Evolutionary conservation across 2,888 invertebrate species (phyloP).

Genomic region (Atethmia centrago): DNA sequence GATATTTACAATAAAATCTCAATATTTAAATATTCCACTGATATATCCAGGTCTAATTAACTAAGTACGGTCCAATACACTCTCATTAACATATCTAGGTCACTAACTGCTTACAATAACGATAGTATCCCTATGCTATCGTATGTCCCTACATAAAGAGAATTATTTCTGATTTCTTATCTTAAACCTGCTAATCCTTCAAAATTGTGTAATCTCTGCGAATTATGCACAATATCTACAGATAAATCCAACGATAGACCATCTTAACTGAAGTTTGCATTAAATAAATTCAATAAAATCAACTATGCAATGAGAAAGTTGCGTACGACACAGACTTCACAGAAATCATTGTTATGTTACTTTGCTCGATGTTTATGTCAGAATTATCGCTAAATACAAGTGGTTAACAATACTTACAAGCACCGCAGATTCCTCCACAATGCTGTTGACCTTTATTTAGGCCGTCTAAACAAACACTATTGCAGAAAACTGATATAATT

Average conservation of each 20-base stretch:
- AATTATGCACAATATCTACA: slow-evolving; percentile 18
- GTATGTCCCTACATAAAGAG: neutral
- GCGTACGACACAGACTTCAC: slow-evolving; percentile 1
- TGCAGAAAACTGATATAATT: slow-evolving; percentile 69
- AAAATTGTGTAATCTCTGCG: slow-evolving; percentile 40
- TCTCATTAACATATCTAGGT: slow-evolving; percentile 45
- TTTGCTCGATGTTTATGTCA: slow-evolving; percentile 42
- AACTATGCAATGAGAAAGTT: slow-evolving; percentile 55
- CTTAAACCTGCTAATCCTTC: slow-evolving; percentile 33
- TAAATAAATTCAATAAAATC: neutral
- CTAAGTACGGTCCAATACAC: slow-evolving; percentile 10
- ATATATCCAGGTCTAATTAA: slow-evolving; percentile 41
- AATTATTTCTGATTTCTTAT: slow-evolving; percentile 44
- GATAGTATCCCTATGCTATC: neutral
- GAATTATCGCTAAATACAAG: slow-evolving; percentile 37
- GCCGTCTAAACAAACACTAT: slow-evolving; percentile 73
- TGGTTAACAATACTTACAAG: slow-evolving; percentile 58
- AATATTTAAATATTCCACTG: neutral
- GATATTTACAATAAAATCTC: neutral
- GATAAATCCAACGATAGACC: slow-evolving; percentile 29
- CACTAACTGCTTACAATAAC: slow-evolving; percentile 26
- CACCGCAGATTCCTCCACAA: slow-evolving; percentile 56
- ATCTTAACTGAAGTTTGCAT: slow-evolving; percentile 1
- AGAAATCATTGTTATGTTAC: slow-evolving; percentile 42
- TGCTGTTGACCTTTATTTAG: slow-evolving; percentile 81